Evolutionary conservation across 2,888 invertebrate species (phyloP).

Genomic region (Macaria liturata): DNA sequence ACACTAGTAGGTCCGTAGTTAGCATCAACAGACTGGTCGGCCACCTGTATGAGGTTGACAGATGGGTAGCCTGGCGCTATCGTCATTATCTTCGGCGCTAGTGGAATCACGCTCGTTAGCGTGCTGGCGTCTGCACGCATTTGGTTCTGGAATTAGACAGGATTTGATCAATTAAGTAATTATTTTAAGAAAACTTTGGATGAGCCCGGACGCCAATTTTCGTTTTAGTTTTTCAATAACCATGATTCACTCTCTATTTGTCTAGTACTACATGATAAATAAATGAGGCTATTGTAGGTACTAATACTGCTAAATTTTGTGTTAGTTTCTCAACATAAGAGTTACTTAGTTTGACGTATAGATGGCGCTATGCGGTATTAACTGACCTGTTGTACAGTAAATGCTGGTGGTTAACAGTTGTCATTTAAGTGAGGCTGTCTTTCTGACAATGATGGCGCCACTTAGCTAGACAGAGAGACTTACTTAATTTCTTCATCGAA

Average conservation of each 20-base stretch:
- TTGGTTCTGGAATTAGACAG: slow-evolving; percentile 29
- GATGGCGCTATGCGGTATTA: too few relatives aligned
- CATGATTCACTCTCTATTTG: slow-evolving; percentile 35
- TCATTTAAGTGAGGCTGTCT: too few relatives aligned
- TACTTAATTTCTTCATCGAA: too few relatives aligned
- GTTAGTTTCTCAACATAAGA: too few relatives aligned
- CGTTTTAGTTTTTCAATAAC: too few relatives aligned
- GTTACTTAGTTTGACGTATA: too few relatives aligned
- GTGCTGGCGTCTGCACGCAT: slow-evolving; percentile 27
- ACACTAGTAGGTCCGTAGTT: slow-evolving; percentile 35
- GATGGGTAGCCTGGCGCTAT: slow-evolving; percentile 59
- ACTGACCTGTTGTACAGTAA: slow-evolving; percentile 70
- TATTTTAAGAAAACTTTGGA: too few relatives aligned
- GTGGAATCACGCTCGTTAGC: slow-evolving; percentile 50
- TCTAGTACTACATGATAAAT: slow-evolving; percentile 50
- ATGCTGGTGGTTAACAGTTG: slow-evolving; percentile 70
- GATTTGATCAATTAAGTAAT: too few relatives aligned
- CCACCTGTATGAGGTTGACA: slow-evolving; percentile 69
- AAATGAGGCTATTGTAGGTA: slow-evolving; percentile 72
- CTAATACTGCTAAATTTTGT: slow-evolving; percentile 85
- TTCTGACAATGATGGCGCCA: slow-evolving; percentile 15
- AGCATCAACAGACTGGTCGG: slow-evolving; percentile 43
- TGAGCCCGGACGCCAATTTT: too few relatives aligned
- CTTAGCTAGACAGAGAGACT: too few relatives aligned
- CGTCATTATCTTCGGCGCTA: slow-evolving; percentile 66